Evolutionary conservation across 2,113 vertebrate genomes (phyloP).

Genomic region (Sphaerodactylus townsendi): DNA sequence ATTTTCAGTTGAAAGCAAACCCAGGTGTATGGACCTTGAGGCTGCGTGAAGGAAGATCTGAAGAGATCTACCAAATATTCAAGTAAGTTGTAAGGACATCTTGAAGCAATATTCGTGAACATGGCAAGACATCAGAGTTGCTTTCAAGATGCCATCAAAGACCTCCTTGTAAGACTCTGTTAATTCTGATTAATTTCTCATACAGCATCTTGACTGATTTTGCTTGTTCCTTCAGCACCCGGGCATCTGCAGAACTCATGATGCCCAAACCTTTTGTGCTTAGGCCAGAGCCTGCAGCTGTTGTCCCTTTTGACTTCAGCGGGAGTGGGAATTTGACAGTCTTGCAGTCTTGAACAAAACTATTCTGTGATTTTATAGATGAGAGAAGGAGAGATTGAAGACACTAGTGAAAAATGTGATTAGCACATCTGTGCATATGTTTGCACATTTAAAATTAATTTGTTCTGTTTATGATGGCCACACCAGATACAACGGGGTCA

Average conservation of each 20-base stretch:
- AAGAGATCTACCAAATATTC: constrained; percentile 91
- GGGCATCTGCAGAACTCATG: not conserved
- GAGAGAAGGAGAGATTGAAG: too few species aligned
- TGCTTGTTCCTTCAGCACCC: not conserved
- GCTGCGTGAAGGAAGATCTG: constrained; percentile 90
- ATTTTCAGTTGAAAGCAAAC: constrained; percentile 98
- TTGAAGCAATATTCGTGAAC: not conserved
- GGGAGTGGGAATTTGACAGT: not conserved
- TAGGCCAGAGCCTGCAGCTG: not conserved
- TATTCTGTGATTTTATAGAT: not conserved
- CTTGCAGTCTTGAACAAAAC: not conserved
- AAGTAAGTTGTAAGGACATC: constrained; percentile 77
- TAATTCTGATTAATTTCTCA: not conserved
- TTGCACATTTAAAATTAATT: too few species aligned
- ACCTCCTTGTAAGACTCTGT: not conserved
- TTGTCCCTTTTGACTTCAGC: not conserved
- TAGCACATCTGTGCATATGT: too few species aligned
- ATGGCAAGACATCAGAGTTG: not conserved
- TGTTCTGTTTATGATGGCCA: too few species aligned
- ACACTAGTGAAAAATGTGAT: too few species aligned
- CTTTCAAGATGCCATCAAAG: not conserved
- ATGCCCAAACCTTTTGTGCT: not conserved
- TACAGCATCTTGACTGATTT: not conserved
- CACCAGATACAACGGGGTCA: too few species aligned
- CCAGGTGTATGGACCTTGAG: constrained; percentile 91